Base-by-base conservation (phyloP, 2,797 vertebrate species). In the Muraenolepis orangiensis region DNA sequence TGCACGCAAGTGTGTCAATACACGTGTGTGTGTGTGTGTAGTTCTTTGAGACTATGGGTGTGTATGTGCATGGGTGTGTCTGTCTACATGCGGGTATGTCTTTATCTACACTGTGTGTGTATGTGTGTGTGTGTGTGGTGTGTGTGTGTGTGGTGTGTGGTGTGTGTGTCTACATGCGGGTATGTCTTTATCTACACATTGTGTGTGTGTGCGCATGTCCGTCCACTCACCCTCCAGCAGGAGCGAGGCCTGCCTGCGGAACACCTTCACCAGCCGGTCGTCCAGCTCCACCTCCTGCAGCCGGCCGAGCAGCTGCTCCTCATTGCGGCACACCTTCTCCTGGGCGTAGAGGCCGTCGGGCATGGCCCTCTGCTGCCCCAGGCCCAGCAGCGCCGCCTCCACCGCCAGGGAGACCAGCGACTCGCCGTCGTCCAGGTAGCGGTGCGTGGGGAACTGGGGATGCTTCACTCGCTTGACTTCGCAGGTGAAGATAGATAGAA, bases 331-430 rank as follows among this genome's bases (percentile, higher is more conserved):
- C 85, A 98, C 94, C 75, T 98, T 98, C 93, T 98, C 97, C 90
- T 98, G 97, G 81, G 96, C 95, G 72, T 98, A 98, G 6, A 98
- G 94, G 80, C 97, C 97, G 31, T 98, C 97, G 0, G 97, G 96
- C 97, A 98, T 98, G 90, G 94, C 90, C 74, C 97, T 92, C 83
- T 98, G 97, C 92, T 98, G 97, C 26, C 96, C 97, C 74, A 98
- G 82, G 1, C 96, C 96, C 72, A 98, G 95, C 81, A 98, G 84
- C 6, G 96, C 96, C 11, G 94, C 96, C 88, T 98, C 97, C 87
- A 96, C 95, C 0, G 97, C 97, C 82, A 98, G 90, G 0, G 94
- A 94, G 89, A 94, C 85, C 3, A 95, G 96, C 38, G 95, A 96
- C 80, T 97, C 96, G 4, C 95, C 96, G 76, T 97, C 96, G 90